Percentiles rank a stretch among this genome's conserved stretches.
Evolutionary conservation across 1,140 invertebrate species (phyloP).

Genomic region (Dinothrombium tinctorium): DNA sequence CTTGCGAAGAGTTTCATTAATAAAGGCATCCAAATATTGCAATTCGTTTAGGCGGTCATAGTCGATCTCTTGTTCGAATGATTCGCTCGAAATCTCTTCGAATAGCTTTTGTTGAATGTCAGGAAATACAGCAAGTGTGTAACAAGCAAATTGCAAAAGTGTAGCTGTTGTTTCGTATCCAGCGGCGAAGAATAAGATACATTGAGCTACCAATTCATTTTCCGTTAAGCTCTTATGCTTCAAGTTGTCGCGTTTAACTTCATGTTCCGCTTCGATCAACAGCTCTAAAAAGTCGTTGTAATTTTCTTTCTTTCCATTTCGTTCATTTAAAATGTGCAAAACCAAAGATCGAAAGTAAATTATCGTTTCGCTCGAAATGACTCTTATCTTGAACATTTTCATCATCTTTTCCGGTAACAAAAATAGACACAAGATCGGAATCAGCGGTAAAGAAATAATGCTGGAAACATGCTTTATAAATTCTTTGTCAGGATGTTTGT

Average conservation of each 20-base stretch:
- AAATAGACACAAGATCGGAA: neutral
- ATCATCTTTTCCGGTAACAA: neutral
- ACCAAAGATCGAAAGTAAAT: neutral
- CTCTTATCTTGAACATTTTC: neutral
- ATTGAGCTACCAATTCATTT: conserved; percentile 34
- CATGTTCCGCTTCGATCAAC: neutral
- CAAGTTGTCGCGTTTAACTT: neutral
- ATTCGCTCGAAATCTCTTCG: too few species aligned
- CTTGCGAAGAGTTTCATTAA: conserved; percentile 17
- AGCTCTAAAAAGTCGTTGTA: conserved; percentile 1
- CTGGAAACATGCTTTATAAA: neutral
- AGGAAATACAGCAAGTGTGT: conserved; percentile 30
- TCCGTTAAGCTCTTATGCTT: neutral
- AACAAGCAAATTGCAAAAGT: conserved; percentile 27
- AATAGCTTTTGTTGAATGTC: conserved; percentile 23
- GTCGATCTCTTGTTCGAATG: conserved; percentile 9
- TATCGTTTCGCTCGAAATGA: neutral
- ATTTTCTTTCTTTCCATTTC: neutral
- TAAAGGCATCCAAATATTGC: conserved; percentile 19
- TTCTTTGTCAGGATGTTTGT: conserved; percentile 23
- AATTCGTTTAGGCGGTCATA: conserved; percentile 16
- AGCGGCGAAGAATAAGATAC: conserved; percentile 36
- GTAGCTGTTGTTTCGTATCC: conserved; percentile 37
- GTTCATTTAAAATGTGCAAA: neutral
- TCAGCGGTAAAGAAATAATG: neutral